Conservation (phyloP, 2,888 invertebrate genomes). For the Phlogophora meticulosa region DNA sequence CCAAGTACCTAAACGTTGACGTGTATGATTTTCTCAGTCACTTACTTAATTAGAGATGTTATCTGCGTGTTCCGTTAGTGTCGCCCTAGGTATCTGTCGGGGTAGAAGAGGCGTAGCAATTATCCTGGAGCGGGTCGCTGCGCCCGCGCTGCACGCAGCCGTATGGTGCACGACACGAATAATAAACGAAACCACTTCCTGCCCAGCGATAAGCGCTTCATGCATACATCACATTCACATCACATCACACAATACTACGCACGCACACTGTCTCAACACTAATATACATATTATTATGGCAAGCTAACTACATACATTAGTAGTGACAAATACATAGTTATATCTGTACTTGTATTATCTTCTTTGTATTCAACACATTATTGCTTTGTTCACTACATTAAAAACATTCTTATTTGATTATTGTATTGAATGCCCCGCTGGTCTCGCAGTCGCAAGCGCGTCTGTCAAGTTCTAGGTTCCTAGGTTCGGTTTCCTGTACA, state of each 20-base stretch:
- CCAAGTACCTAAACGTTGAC: conserved; percentile 65
- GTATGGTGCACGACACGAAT: conserved; percentile 89
- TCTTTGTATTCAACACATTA: conserved; percentile 65
- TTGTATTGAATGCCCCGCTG: too few species aligned
- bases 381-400: conserved; percentile 65
- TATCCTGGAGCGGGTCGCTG: conserved; percentile 80
- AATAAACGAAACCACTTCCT: conserved; percentile 90
- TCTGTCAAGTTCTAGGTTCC: too few species aligned
- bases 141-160: conserved; percentile 80
- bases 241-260: conserved; percentile 76
- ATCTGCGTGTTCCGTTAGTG: conserved; percentile 83
- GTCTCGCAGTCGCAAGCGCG: too few species aligned
- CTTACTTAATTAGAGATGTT: conserved; percentile 82
- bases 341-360: conserved; percentile 54
- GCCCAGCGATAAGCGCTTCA: conserved; percentile 87
- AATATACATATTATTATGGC: conserved; percentile 72
- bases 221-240: conserved; percentile 79
- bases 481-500: too few species aligned
- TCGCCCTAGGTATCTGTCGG: conserved; percentile 72
- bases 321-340: conserved; percentile 62
- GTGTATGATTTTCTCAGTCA: conserved; percentile 75
- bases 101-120: conserved; percentile 75
- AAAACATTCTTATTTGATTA: conserved; percentile 41
- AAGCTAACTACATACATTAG: conserved; percentile 62
- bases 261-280: conserved; percentile 59